A percentile compares a stretch with the other conserved stretches of the same genome.
Conservation (phyloP, 2,888 invertebrate genomes). For the Hydrotaea diabolus region DNA sequence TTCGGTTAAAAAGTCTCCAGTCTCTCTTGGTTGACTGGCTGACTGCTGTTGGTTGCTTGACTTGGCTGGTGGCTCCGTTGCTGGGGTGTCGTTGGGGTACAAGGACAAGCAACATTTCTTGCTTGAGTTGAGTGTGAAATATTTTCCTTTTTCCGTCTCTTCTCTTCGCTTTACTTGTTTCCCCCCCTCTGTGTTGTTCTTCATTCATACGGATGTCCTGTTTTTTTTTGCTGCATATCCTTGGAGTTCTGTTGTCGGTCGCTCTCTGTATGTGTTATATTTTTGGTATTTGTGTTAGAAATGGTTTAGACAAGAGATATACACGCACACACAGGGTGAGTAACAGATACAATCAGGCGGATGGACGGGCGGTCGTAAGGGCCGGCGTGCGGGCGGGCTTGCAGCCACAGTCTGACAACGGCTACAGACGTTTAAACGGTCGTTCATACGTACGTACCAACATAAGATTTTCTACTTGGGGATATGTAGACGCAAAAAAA, state of each 20-base stretch:
- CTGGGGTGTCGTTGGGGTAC: conserved; percentile 17
- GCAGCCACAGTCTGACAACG: background rate
- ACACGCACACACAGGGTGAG: conserved; percentile 30
- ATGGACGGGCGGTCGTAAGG: background rate
- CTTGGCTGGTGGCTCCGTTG: no score
- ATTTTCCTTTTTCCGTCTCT: conserved; percentile 49
- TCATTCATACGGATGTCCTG: background rate
- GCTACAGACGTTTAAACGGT: background rate
- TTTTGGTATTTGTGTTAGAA: conserved; percentile 67
- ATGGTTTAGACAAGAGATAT: conserved; percentile 58
- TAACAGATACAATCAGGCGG: background rate
- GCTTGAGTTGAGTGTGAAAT: conserved; percentile 64
- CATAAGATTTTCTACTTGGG: conserved; percentile 67
- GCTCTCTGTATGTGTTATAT: conserved; percentile 59
- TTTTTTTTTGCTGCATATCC: conserved; percentile 26
- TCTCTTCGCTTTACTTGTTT: background rate
- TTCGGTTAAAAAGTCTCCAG: background rate
- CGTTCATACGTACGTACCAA: conserved; percentile 33
- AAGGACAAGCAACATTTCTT: conserved; percentile 62
- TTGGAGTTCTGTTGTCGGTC: conserved; percentile 45
- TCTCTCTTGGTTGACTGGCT: background rate
- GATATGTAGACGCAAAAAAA: conserved; percentile 48
- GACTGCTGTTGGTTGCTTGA: background rate
- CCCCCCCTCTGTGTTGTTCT: background rate
- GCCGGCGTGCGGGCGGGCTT: no score